Evolutionary conservation across 2,113 vertebrate genomes (phyloP).

Genomic region (Gallinago paraguaiae): DNA sequence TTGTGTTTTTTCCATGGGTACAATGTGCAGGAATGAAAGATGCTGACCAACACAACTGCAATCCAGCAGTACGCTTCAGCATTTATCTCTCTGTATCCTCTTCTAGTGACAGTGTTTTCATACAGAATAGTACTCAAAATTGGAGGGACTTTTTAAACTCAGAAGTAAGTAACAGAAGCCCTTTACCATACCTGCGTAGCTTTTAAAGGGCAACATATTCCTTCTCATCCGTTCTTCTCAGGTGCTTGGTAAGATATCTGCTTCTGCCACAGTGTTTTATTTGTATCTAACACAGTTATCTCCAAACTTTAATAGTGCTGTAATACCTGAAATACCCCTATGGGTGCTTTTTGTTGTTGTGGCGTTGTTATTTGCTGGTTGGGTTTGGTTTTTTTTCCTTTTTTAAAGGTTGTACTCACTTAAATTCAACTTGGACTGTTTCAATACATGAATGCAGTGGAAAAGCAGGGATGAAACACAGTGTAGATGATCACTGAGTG

Average conservation of each 20-base stretch:
- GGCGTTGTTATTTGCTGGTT: neutral
- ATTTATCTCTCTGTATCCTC: neutral
- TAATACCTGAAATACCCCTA: neutral
- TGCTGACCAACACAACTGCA: neutral
- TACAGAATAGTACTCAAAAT: neutral
- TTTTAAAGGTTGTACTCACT: neutral
- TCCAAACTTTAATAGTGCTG: neutral
- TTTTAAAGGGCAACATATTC: neutral
- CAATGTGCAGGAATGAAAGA: neutral
- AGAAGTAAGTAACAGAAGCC: neutral
- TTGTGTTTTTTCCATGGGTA: neutral
- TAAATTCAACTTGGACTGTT: neutral
- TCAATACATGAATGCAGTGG: neutral
- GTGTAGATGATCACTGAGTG: neutral
- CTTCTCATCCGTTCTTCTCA: neutral
- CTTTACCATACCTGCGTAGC: neutral
- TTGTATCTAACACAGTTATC: neutral
- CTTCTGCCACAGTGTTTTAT: neutral
- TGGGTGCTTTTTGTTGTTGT: neutral
- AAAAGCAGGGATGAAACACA: neutral
- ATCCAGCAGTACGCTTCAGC: neutral
- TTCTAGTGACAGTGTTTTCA: neutral
- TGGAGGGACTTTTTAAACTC: neutral
- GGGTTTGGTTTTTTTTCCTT: neutral
- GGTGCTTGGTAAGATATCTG: neutral